phyloP scores from a whole-genome alignment of 2,797 vertebrate genomes.

The Manis pentadactyla region DNA sequence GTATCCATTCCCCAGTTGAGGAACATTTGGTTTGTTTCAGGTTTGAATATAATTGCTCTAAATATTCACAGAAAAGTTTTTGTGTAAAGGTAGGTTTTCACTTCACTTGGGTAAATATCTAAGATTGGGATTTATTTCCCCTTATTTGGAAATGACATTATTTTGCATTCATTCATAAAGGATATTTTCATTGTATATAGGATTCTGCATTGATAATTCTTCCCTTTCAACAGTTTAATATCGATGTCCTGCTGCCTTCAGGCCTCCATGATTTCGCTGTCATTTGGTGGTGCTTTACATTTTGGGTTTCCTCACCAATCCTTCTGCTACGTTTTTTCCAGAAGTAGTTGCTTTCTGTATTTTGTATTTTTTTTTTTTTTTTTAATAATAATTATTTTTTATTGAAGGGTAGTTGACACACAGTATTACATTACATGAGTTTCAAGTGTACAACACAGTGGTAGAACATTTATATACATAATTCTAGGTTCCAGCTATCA shows the following conservation, averaged over 20 bases:
- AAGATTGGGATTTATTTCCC: not conserved
- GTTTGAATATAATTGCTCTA: not conserved
- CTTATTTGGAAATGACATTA: not conserved
- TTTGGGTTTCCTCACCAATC: not conserved
- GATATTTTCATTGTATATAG: not conserved
- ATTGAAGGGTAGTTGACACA: no score
- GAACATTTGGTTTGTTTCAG: not conserved
- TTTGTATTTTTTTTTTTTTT: slow-evolving; percentile 24
- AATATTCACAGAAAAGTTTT: not conserved
- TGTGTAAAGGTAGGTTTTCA: not conserved
- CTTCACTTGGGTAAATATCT: not conserved
- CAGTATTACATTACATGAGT: no score
- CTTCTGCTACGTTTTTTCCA: not conserved
- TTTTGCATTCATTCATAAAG: not conserved
- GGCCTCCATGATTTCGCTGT: not conserved
- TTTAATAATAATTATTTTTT: no score
- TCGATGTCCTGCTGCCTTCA: not conserved
- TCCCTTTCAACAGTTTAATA: not conserved
- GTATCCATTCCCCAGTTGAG: not conserved
- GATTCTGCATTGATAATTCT: not conserved
- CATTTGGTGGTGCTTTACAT: not conserved
- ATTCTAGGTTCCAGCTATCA: no score
- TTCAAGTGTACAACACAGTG: no score
- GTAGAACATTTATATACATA: no score
- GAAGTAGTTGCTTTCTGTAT: not conserved